These are phyloP conservation scores for Eleginops maclovinus DNA, from an alignment of 2,113 vertebrate species.

Conservation along the genomic window DNA sequence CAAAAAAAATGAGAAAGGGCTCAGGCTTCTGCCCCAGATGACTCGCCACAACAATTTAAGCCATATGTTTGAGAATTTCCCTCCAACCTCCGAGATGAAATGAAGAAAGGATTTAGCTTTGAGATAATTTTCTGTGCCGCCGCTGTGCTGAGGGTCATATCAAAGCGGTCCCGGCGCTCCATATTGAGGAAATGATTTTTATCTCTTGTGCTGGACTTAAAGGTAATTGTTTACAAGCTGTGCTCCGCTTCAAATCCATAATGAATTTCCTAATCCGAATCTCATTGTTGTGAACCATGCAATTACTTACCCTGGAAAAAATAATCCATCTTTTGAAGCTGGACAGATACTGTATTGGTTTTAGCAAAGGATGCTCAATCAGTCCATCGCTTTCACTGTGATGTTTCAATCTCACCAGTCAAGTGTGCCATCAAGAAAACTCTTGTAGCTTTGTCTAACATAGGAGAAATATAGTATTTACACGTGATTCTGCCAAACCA, in stretches of 20 bases:
- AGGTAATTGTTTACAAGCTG: constrained; percentile 85
- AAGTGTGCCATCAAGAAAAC: not conserved
- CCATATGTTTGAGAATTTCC: constrained; percentile 78
- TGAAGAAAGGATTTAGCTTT: constrained; percentile 74
- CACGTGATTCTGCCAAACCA: not conserved
- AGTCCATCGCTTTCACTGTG: constrained; percentile 39
- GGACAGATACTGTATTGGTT: constrained; percentile 75
- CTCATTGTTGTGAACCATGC: constrained; percentile 85
- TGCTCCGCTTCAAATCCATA: constrained; percentile 79
- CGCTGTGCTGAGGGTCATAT: constrained; percentile 52
- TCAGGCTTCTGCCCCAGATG: constrained; percentile 62
- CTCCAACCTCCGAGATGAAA: constrained; percentile 68
- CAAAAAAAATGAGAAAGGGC: constrained; percentile 40
- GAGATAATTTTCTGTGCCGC: constrained; percentile 64
- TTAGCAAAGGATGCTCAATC: constrained; percentile 60
- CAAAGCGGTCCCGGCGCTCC: constrained; percentile 61
- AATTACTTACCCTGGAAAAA: constrained; percentile 83
- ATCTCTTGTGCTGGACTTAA: constrained; percentile 82
- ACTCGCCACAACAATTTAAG: constrained; percentile 63
- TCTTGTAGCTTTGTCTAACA: not conserved
- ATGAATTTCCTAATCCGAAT: constrained; percentile 86
- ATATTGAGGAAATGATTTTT: constrained; percentile 83
- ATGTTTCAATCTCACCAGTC: constrained; percentile 24
- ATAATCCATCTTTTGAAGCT: constrained; percentile 83
- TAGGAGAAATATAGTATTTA: not conserved